These are phyloP conservation scores for Mesembrinibis cayennensis DNA, from an alignment of 2,113 vertebrate species.

Conservation along the genomic window DNA sequence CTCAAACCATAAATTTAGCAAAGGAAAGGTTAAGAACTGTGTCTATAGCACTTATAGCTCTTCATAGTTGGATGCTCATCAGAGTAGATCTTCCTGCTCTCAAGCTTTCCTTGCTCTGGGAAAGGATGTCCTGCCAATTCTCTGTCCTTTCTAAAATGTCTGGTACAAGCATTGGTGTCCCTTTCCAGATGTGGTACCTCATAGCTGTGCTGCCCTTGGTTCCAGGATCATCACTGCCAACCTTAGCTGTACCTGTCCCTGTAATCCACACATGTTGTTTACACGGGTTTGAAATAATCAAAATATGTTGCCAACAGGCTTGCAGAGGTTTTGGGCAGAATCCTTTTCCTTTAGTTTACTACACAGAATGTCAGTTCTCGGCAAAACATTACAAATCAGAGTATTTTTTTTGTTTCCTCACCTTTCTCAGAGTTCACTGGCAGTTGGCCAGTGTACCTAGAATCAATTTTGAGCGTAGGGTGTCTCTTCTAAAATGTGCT, in stretches of 20 bases:
- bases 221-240: not conserved
- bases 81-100: not conserved
- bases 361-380: not conserved
- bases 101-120: not conserved
- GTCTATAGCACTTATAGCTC: not conserved
- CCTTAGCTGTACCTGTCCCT: not conserved
- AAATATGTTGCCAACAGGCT: not conserved
- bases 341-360: not conserved
- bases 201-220: not conserved
- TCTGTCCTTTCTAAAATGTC: not conserved
- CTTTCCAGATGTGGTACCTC: not conserved
- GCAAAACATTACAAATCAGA: not conserved
- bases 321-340: not conserved
- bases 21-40: not conserved
- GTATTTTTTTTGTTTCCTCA: fast-evolving
- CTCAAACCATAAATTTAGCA: not conserved
- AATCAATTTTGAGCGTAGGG: not conserved
- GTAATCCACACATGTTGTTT: not conserved
- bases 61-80: not conserved
- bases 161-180: not conserved
- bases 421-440: not conserved
- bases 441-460: not conserved
- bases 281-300: not conserved
- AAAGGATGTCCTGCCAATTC: not conserved
- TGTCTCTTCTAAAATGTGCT: not conserved